Conservation (phyloP, 2,888 invertebrate genomes). For the Aphodius granarius region DNA sequence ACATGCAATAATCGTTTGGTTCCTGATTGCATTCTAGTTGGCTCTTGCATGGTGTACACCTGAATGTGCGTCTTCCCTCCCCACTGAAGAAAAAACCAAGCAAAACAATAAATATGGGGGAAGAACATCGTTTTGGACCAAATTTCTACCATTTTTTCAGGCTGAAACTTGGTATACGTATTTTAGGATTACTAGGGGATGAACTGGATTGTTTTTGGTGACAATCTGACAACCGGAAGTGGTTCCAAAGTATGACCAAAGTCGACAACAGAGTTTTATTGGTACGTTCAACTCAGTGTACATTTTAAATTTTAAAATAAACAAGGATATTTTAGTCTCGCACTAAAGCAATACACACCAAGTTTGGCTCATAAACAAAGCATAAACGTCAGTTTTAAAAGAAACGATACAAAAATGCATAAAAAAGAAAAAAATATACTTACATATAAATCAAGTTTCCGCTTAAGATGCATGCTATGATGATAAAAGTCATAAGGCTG, state of each 20-base stretch:
- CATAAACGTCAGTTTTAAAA: background rate
- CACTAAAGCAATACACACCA: background rate
- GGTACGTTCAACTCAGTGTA: constrained; percentile 1
- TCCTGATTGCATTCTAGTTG: constrained; percentile 45
- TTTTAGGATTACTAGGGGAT: background rate
- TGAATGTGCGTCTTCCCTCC: constrained; percentile 28
- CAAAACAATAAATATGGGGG: too few relatives aligned
- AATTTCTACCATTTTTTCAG: background rate
- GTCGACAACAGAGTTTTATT: background rate
- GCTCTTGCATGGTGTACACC: constrained; percentile 37
- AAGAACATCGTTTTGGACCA: background rate
- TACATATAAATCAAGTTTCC: constrained; percentile 17
- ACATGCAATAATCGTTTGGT: constrained; percentile 44
- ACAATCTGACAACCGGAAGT: background rate
- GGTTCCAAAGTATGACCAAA: background rate
- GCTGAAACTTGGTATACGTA: background rate
- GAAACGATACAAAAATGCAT: background rate
- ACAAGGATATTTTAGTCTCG: background rate
- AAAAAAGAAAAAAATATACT: background rate
- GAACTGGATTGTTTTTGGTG: too few relatives aligned
- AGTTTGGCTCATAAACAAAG: background rate
- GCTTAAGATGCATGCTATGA: constrained; percentile 11
- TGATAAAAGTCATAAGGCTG: constrained; percentile 12
- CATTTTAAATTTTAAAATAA: background rate
- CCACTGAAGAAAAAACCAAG: constrained; percentile 31